phyloP scores from a whole-genome alignment of 2,888 invertebrate genomes.

The Caradrina clavipalpis region DNA sequence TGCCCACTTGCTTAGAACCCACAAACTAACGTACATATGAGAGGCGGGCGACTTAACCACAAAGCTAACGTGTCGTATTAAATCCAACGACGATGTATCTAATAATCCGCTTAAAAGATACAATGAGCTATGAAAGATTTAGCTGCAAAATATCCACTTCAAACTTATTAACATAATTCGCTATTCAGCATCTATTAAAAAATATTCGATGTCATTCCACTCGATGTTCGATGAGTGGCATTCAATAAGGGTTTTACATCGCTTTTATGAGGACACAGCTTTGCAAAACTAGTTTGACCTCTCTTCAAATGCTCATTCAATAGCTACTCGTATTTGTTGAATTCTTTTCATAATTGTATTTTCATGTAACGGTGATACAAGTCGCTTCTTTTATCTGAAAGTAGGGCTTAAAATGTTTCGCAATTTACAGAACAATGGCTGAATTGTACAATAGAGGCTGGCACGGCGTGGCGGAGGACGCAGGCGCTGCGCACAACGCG shows the following conservation, averaged over 20 bases:
- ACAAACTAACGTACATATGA: too few relatives aligned
- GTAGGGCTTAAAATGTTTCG: constrained; percentile 47
- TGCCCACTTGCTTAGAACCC: too few relatives aligned
- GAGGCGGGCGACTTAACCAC: too few relatives aligned
- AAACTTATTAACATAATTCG: constrained; percentile 20
- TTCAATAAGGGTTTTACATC: constrained; percentile 18
- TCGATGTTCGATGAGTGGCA: constrained; percentile 12
- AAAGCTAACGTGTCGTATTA: too few relatives aligned
- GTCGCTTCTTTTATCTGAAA: constrained; percentile 48
- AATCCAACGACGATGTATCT: too few relatives aligned
- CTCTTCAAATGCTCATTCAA: constrained; percentile 16
- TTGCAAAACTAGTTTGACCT: constrained; percentile 38
- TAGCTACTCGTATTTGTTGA: constrained; percentile 9
- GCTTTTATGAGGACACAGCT: constrained; percentile 17
- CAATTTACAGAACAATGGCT: constrained; percentile 55
- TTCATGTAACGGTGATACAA: constrained; percentile 29
- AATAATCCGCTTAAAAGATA: constrained; percentile 10
- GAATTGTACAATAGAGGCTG: constrained; percentile 50
- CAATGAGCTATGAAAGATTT: constrained; percentile 15
- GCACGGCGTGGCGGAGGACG: constrained; percentile 30
- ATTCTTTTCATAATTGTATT: constrained; percentile 42
- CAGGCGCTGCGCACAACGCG: constrained; percentile 29
- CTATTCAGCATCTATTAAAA: constrained; percentile 11
- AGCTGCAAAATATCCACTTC: constrained; percentile 8
- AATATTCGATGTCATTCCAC: constrained; percentile 25